A percentile compares a stretch with the other conserved stretches of the same genome.
These are phyloP conservation scores for Notolabrus celidotus DNA, from an alignment of 2,797 vertebrate genomes.

Conservation along the genomic window DNA sequence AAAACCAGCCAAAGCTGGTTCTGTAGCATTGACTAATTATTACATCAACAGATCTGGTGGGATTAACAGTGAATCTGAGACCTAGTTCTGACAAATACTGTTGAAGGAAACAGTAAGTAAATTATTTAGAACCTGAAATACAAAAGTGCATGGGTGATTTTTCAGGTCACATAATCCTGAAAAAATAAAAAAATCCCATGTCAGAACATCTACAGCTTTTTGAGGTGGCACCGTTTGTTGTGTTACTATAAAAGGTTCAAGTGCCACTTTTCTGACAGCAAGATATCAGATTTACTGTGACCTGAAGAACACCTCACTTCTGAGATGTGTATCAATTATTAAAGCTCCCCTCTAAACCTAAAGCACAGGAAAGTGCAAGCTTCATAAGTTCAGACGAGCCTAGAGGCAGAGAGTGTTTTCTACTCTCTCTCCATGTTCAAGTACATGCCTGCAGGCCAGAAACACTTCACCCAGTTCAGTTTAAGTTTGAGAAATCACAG, in stretches of 20 bases:
- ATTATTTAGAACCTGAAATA: too few species aligned
- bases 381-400: conserved; percentile 21
- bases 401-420: conserved; percentile 18
- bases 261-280: background rate
- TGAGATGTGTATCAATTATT: conserved; percentile 41
- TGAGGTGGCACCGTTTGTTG: background rate
- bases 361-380: conserved; percentile 6
- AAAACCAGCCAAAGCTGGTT: too few species aligned
- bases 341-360: conserved; percentile 10
- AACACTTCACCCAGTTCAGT: conserved; percentile 3
- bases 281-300: conserved; percentile 10
- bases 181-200: too few species aligned
- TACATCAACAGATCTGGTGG: too few species aligned
- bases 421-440: conserved; percentile 10
- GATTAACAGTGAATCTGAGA: too few species aligned
- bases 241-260: background rate
- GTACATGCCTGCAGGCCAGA: conserved; percentile 35
- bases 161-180: too few species aligned
- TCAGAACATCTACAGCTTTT: background rate
- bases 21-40: too few species aligned
- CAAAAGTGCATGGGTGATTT: too few species aligned
- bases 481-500: conserved; percentile 6
- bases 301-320: background rate
- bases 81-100: too few species aligned
- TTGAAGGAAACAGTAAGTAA: too few species aligned